Evolutionary conservation across 2,797 vertebrate species (phyloP).

Genomic region (Notoglanidium macrostoma): DNA sequence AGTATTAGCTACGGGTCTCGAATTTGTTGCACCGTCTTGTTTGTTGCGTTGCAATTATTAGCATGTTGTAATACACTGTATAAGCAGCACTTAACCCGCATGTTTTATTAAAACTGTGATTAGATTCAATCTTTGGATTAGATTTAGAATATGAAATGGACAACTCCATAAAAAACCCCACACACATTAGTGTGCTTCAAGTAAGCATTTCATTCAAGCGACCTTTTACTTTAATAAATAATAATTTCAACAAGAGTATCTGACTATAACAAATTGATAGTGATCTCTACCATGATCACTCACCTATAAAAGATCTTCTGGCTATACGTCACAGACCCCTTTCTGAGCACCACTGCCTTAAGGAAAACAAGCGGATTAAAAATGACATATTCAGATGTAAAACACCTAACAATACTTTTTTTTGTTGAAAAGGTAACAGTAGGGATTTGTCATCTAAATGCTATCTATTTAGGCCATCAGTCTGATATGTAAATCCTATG

Average conservation of each 20-base stretch:
- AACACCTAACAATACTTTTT: slow-evolving; percentile 6
- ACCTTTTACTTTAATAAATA: not conserved
- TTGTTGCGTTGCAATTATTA: not conserved
- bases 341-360: not conserved
- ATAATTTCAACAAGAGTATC: not conserved
- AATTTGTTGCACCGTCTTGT: not conserved
- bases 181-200: not conserved
- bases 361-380: not conserved
- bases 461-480: slow-evolving; percentile 18
- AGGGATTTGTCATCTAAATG: slow-evolving; percentile 3
- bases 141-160: not conserved
- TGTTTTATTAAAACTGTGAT: not conserved
- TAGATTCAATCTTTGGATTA: slow-evolving; percentile 2
- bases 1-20: not conserved
- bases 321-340: too few relatives aligned
- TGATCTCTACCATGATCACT: not conserved
- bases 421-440: not conserved
- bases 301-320: not conserved
- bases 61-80: not conserved
- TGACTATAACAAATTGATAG: not conserved
- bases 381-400: not conserved
- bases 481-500: slow-evolving; percentile 15
- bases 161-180: not conserved
- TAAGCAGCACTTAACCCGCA: not conserved
- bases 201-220: not conserved